A percentile compares a stretch with the other conserved stretches of the same genome.
These are phyloP conservation scores for Drosophila pectinifera DNA, from an alignment of 1,140 invertebrate species.

Conservation along the genomic window DNA sequence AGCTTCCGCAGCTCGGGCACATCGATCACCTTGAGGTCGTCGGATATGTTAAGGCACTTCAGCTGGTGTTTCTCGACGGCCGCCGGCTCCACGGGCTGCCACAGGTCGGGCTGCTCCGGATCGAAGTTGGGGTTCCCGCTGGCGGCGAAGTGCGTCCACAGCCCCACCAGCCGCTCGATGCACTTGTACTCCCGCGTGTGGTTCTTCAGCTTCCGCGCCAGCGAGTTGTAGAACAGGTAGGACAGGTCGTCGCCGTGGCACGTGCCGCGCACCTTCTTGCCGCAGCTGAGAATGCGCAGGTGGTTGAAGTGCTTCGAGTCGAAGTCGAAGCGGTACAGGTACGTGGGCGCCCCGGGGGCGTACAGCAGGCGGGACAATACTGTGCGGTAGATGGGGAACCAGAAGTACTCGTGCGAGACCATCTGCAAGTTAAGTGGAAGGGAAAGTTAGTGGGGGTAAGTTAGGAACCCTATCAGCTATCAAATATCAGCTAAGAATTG, in stretches of 20 bases:
- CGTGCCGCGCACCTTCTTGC: slow-evolving; percentile 84
- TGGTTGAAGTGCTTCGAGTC: slow-evolving; percentile 84
- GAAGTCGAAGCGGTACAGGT: slow-evolving; percentile 85
- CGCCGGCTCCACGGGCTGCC: slow-evolving; percentile 63
- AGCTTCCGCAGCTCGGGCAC: slow-evolving; percentile 85
- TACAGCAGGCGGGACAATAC: slow-evolving; percentile 81
- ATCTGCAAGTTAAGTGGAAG: slow-evolving; percentile 46
- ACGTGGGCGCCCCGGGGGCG: slow-evolving; percentile 82
- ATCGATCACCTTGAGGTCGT: slow-evolving; percentile 82
- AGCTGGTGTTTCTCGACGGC: slow-evolving; percentile 74
- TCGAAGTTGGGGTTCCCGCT: slow-evolving; percentile 84
- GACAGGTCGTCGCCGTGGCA: slow-evolving; percentile 89
- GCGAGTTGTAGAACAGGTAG: slow-evolving; percentile 87
- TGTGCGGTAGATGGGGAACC: slow-evolving; percentile 85
- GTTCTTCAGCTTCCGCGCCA: slow-evolving; percentile 84
- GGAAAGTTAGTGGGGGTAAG: neutral
- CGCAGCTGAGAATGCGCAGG: slow-evolving; percentile 83
- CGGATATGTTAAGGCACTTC: slow-evolving; percentile 85
- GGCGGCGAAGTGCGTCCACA: slow-evolving; percentile 85
- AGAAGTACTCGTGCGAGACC: slow-evolving; percentile 85
- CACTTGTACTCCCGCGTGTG: slow-evolving; percentile 81
- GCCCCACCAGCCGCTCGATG: slow-evolving; percentile 80
- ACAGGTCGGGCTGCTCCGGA: slow-evolving; percentile 70
- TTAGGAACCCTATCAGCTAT: no score
- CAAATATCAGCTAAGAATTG: no score